Conservation (phyloP, 2,113 vertebrate species). For the Actinemys pallida region DNA sequence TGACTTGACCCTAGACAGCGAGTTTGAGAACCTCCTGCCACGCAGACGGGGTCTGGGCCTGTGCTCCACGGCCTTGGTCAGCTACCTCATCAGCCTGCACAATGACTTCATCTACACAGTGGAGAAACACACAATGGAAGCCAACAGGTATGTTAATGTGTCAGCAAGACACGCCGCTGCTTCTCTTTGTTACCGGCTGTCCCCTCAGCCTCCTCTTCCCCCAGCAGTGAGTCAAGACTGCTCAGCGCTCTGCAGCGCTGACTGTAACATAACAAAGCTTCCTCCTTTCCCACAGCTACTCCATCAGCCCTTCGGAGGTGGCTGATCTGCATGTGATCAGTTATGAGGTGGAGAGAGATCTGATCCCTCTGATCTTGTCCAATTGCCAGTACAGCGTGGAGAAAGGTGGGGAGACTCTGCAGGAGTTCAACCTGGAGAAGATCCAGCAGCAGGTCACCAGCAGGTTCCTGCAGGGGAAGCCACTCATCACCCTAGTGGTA, state of each 20-base stretch:
- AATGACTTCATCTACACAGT: conserved; percentile 85
- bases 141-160: conserved; percentile 78
- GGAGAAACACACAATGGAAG: conserved; percentile 81
- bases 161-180: neutral
- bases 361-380: conserved; percentile 90
- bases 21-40: conserved; percentile 88
- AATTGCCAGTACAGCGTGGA: conserved; percentile 95
- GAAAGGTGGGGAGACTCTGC: conserved; percentile 84
- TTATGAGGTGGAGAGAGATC: conserved; percentile 90
- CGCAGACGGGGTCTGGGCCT: conserved; percentile 88
- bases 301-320: conserved; percentile 87
- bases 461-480: conserved; percentile 92
- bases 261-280: neutral
- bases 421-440: conserved; percentile 89
- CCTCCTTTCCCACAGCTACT: conserved; percentile 81
- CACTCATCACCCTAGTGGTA: conserved; percentile 86
- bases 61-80: conserved; percentile 91
- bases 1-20: conserved; percentile 80
- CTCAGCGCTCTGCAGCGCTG: neutral
- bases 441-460: conserved; percentile 91
- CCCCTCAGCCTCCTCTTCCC: neutral
- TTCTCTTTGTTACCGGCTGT: neutral
- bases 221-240: too few relatives aligned
- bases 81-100: conserved; percentile 92
- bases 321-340: conserved; percentile 91